Evolutionary conservation across 2,888 invertebrate species (phyloP), one percentile per base, ranked within the genome.

Genomic region (Odontothrips loti): DNA sequence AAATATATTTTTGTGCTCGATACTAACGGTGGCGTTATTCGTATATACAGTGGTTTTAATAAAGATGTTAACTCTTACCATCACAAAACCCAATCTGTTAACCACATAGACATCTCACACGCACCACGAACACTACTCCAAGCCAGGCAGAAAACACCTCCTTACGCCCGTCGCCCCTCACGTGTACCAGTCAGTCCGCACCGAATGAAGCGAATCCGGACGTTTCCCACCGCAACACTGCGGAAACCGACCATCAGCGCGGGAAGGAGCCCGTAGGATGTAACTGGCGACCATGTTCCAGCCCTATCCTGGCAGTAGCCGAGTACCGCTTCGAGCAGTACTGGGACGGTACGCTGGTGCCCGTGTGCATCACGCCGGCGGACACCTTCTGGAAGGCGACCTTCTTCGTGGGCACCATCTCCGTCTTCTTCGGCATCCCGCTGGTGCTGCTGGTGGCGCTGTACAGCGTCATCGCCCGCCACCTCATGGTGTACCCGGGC

Each of bases 381-480:
- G 92, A 93, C 86, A 91, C 92, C 82, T 90, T 92, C 85, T 95
- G 96, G 93, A 91, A 94, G 79, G 92, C 93, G 29, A 88, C 93
- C 80, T 97, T 94, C 89, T 94, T 96, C 89, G 90, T 95, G 84
- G 90, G 92, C 83, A 94, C 93, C 85, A 94, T 95, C 85, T 91
- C 93, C 0, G 85, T 95, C 81, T 97, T 97, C 90, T 97, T 96
- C 89, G 91, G 94, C 85, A 87, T 96, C 79, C 97, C 97, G 0
- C 90, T 96, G 80, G 90, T 93, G 83, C 92, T 96, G 75, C 90
- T 97, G 27, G 90, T 96, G 29, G 90, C 93, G 47, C 89, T 97
- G 47, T 97, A 97, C 89, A 93, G 94, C 83, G 91, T 95, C 84
- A 96, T 96, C 84, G 95, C 96, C 34, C 92, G 92, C 84, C 94